Conservation (phyloP, 2,113 vertebrate species). For the Tinamus guttatus region DNA sequence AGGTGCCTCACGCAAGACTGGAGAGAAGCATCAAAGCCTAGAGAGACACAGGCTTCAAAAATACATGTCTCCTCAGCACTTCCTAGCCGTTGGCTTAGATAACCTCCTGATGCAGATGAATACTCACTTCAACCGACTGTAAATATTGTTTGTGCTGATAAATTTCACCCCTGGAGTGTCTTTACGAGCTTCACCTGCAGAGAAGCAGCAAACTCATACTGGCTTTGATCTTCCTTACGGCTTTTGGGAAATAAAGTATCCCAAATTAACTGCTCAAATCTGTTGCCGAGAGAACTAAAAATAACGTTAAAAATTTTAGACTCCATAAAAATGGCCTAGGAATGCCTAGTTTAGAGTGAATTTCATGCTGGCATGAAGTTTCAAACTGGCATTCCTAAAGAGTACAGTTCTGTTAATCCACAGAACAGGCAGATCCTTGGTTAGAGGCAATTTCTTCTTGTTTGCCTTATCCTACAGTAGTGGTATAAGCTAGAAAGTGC, state of each 20-base stretch:
- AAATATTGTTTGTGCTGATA: not conserved
- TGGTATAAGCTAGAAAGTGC: not conserved
- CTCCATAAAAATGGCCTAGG: not conserved
- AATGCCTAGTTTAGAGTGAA: not conserved
- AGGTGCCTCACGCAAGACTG: not conserved
- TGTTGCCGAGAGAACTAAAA: constrained; percentile 17
- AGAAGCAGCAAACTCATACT: not conserved
- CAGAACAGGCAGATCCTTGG: not conserved
- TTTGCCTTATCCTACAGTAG: not conserved
- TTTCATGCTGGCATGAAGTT: not conserved
- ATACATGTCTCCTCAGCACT: not conserved
- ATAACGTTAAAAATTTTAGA: not conserved
- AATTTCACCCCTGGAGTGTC: not conserved
- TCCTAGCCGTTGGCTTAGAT: not conserved
- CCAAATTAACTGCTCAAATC: not conserved
- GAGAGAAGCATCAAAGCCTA: not conserved
- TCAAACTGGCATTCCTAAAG: not conserved
- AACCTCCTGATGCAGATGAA: not conserved
- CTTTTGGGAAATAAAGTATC: not conserved
- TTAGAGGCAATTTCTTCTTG: not conserved
- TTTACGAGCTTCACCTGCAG: not conserved
- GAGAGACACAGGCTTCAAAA: not conserved
- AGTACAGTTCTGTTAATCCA: not conserved
- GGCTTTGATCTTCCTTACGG: not conserved
- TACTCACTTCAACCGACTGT: not conserved